Evolutionary conservation across 2,797 vertebrate species (phyloP).

Genomic region (Leucoraja ocellata): DNA sequence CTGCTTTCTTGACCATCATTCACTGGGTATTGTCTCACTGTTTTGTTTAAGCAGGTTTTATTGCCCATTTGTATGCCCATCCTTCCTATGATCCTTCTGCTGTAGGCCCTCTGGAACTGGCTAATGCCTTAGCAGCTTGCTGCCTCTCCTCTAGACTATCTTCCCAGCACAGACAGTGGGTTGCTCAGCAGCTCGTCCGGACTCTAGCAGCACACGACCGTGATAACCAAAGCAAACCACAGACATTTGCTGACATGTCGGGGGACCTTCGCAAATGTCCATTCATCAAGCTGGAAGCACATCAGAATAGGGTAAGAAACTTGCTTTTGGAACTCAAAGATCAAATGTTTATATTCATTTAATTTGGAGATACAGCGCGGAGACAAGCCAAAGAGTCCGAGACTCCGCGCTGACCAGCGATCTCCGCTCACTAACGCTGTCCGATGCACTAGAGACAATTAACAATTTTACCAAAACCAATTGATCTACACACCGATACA

Average conservation of each 20-base stretch:
- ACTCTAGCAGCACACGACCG: constrained; percentile 91
- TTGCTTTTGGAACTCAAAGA: not conserved
- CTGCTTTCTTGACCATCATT: constrained; percentile 49
- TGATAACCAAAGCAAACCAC: constrained; percentile 82
- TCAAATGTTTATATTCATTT: not conserved
- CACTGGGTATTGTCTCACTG: constrained; percentile 61
- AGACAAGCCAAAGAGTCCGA: no score
- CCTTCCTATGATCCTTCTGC: constrained; percentile 83
- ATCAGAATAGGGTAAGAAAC: constrained; percentile 81
- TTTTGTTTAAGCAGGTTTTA: constrained; percentile 80
- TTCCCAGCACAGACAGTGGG: constrained; percentile 96
- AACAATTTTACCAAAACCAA: no score
- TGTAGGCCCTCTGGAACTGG: constrained; percentile 97
- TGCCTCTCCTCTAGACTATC: constrained; percentile 93
- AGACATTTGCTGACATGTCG: constrained; percentile 90
- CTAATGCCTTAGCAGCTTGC: constrained; percentile 93
- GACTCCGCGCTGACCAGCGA: no score
- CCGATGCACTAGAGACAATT: no score
- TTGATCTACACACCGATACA: no score
- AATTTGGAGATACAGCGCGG: no score
- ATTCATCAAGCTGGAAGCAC: constrained; percentile 85
- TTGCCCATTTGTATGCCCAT: constrained; percentile 83
- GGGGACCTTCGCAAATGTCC: constrained; percentile 90
- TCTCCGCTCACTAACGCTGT: no score
- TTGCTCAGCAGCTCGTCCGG: constrained; percentile 88